Evolutionary conservation across 2,888 invertebrate species (phyloP), one percentile per base, ranked within the genome.

Genomic region (Onchidella celtica): DNA sequence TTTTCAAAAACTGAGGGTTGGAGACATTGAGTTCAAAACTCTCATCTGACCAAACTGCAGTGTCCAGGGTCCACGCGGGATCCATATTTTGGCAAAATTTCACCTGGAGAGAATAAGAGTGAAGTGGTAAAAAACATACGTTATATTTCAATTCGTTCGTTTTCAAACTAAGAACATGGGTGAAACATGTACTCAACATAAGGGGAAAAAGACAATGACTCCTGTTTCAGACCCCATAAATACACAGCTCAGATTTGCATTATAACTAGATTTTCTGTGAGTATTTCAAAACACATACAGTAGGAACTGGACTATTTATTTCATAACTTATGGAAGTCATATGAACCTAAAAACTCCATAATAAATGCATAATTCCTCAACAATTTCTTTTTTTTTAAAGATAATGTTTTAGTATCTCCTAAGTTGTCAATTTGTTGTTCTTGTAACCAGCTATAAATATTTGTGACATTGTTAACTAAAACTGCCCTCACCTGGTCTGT

Each of bases 21-120:
- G 14, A 36, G 32, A 68, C 59, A 29, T 32, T 81, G 6, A 81
- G 59, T 24, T 81, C 81, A 75, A 69, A 75, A 6, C 47, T 75
- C 34, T 81, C 81, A 61, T 81, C 81, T 21, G 40, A 81, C 75
- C 74, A 75, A 17, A 81, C 69, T 0, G 81, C 81, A 27, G 14
- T 27, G 17, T 72, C 68, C 3, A 81, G 36, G 24, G 61, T 65
- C 81, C 81, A 81, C 0, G 40, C 47, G 17, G 81, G 65, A 36
- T 76, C 63, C 14, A 63, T 36, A 17, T 59, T 76, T 24, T 81
- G 68, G 47, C 81, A 81, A 70, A 34, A 78, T n/a, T 78, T 78
- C 9, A 78, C 38, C 78, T 78, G 78, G 32, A 47, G 36, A 14
- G 2, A 32, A 32, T 1, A 57, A 27, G 27, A 1, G 14, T 1